phyloP scores from a whole-genome alignment of 1,140 invertebrate species.

The Aradophagus sp. region DNA sequence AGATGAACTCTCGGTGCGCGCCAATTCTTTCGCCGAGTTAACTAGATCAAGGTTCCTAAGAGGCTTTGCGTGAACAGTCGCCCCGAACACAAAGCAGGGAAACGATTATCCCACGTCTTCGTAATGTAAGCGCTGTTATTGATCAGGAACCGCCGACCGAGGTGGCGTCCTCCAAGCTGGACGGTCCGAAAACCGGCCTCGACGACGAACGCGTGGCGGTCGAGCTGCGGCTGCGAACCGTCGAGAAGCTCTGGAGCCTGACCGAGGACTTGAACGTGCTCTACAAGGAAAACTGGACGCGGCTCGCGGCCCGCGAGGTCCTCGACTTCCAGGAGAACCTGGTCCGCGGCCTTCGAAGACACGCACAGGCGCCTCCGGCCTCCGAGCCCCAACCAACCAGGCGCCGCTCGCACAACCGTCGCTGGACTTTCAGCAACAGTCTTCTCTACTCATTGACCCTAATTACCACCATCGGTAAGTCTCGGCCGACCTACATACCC shows the following conservation, averaged over 20 bases:
- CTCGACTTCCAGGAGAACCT: constrained; percentile 87
- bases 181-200: constrained; percentile 38
- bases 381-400: constrained; percentile 70
- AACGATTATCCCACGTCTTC: too few species aligned
- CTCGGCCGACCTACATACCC: background rate
- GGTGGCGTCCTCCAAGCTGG: constrained; percentile 48
- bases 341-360: constrained; percentile 68
- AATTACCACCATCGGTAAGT: constrained; percentile 96
- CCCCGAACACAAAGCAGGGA: too few species aligned
- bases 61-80: too few species aligned
- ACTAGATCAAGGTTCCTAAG: too few species aligned
- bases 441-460: constrained; percentile 96
- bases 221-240: constrained; percentile 77
- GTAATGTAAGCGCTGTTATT: too few species aligned
- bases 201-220: constrained; percentile 64
- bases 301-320: constrained; percentile 87
- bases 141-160: constrained; percentile 62
- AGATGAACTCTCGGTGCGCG: too few species aligned
- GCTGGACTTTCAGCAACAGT: constrained; percentile 93
- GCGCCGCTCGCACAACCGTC: constrained; percentile 75
- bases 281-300: constrained; percentile 96
- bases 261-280: constrained; percentile 95
- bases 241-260: constrained; percentile 92
- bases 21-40: too few species aligned
- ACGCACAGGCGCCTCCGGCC: constrained; percentile 60